These are phyloP conservation scores for Sisor rabdophorus DNA, from an alignment of 2,113 vertebrate species.

Conservation along the genomic window DNA sequence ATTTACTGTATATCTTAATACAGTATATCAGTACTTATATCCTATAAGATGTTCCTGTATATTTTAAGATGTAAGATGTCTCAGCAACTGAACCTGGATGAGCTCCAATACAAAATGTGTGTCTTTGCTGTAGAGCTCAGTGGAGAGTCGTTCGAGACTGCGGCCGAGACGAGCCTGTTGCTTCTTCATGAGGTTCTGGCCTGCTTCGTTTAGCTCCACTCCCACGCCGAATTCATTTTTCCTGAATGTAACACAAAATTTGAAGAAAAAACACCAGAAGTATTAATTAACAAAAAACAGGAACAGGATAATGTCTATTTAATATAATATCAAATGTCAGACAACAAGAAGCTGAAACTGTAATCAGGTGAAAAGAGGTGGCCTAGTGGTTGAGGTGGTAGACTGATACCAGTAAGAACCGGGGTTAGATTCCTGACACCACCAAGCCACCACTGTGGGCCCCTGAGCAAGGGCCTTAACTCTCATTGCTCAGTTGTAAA, in stretches of 20 bases:
- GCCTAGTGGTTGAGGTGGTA: too few species aligned
- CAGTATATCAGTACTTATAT: too few species aligned
- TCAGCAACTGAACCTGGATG: constrained; percentile 65
- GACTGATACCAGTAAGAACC: too few species aligned
- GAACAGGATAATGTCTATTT: too few species aligned
- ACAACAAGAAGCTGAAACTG: not conserved
- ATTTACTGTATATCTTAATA: not conserved
- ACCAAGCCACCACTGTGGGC: too few species aligned
- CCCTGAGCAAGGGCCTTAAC: too few species aligned
- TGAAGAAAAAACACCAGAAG: not conserved
- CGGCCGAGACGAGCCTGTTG: constrained; percentile 71
- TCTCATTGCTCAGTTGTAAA: too few species aligned
- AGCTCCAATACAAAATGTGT: constrained; percentile 78
- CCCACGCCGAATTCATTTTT: constrained; percentile 74
- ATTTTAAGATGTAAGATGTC: not conserved
- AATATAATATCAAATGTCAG: too few species aligned
- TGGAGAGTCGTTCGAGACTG: constrained; percentile 74
- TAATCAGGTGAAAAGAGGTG: not conserved
- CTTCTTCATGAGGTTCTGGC: constrained; percentile 68
- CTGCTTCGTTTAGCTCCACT: constrained; percentile 65
- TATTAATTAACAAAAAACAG: not conserved
- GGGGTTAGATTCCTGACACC: too few species aligned
- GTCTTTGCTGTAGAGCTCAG: constrained; percentile 79
- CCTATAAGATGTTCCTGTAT: too few species aligned
- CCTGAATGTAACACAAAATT: constrained; percentile 51